These are phyloP conservation scores for Papilio glaucus DNA, from an alignment of 1,140 invertebrate species.

Conservation along the genomic window DNA sequence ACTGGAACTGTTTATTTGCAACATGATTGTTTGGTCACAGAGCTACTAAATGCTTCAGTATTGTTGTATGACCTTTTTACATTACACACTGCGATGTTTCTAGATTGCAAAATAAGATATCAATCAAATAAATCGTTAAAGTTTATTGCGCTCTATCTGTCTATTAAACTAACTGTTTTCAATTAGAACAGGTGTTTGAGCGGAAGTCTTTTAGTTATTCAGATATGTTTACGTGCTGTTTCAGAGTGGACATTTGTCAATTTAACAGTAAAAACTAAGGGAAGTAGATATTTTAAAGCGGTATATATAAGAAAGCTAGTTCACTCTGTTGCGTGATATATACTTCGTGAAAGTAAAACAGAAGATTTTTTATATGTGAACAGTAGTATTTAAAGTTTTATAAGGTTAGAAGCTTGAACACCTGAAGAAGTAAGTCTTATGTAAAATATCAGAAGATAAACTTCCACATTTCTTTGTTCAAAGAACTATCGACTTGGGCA, in stretches of 20 bases:
- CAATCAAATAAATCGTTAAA: constrained; percentile 16
- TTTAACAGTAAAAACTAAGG: background rate
- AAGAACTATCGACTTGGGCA: no score
- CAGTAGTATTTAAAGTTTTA: no score
- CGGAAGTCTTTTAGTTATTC: constrained; percentile 20
- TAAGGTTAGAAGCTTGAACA: no score
- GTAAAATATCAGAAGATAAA: no score
- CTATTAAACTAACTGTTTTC: constrained; percentile 18
- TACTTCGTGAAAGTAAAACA: no score
- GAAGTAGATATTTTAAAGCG: background rate
- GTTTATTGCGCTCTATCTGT: constrained; percentile 13
- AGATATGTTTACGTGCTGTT: background rate
- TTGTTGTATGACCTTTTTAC: background rate
- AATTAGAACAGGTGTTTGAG: constrained; percentile 8
- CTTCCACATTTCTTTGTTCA: no score
- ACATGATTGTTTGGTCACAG: background rate
- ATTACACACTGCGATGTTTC: background rate
- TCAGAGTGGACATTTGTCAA: background rate
- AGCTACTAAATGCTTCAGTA: background rate
- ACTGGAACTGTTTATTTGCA: background rate
- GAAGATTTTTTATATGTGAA: no score
- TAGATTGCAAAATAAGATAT: constrained; percentile 8
- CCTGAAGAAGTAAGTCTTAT: no score
- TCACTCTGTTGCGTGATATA: no score
- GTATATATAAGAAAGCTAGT: background rate